phyloP scores from a whole-genome alignment of 2,797 vertebrate species.

The Loris lydekkerianus region DNA sequence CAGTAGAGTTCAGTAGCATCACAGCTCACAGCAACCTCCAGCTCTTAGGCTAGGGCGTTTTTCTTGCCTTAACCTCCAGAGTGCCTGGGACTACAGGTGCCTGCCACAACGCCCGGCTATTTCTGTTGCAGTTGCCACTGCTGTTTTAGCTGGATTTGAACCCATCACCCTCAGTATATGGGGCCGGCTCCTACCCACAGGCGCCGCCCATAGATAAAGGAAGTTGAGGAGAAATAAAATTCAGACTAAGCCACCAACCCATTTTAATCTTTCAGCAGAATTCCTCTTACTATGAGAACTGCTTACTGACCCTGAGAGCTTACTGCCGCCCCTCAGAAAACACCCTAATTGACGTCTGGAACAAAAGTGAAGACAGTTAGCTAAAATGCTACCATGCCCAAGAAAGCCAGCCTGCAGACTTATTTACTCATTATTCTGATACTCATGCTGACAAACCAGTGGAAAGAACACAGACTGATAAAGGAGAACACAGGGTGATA shows the following conservation, averaged over 20 bases:
- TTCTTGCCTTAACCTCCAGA: too few species aligned
- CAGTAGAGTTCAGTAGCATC: too few species aligned
- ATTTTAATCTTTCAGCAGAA: not conserved
- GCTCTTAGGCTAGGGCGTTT: too few species aligned
- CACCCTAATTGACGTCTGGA: not conserved
- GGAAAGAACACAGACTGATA: constrained; percentile 13
- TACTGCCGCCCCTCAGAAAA: not conserved
- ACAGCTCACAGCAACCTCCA: too few species aligned
- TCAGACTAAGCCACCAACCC: not conserved
- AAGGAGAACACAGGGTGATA: constrained; percentile 69
- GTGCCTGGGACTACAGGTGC: too few species aligned
- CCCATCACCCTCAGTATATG: too few species aligned
- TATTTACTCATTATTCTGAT: not conserved
- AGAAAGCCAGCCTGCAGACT: not conserved
- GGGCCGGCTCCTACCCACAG: too few species aligned
- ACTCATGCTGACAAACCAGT: constrained; percentile 37
- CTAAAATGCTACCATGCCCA: not conserved
- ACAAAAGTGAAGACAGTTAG: not conserved
- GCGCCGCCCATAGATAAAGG: too few species aligned
- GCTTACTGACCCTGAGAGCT: not conserved
- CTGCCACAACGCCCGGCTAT: not conserved
- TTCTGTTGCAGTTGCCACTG: too few species aligned
- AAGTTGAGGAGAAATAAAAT: not conserved
- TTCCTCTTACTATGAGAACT: not conserved
- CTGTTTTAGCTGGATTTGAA: too few species aligned